phyloP scores from a whole-genome alignment of 1,140 invertebrate species.

The Aphelinus atriplicis region DNA sequence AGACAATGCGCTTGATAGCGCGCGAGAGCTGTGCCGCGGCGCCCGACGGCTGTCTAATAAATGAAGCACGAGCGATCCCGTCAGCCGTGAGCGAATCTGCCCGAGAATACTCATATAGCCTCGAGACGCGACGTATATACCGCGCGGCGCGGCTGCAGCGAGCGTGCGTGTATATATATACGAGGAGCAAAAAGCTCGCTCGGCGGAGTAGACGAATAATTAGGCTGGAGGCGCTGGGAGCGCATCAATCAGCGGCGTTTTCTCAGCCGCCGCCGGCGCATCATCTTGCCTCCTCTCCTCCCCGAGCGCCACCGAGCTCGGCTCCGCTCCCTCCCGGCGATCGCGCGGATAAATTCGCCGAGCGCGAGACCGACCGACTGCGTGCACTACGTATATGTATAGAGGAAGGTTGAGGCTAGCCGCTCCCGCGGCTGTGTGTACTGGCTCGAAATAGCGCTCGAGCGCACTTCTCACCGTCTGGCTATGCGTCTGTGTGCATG shows the following conservation, averaged over 20 bases:
- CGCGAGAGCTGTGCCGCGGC: no score
- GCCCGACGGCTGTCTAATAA: no score
- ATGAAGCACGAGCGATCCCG: no score
- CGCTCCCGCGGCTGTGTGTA: slow-evolving; percentile 28
- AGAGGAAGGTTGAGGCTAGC: slow-evolving; percentile 45
- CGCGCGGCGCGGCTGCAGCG: no score
- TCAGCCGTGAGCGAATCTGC: no score
- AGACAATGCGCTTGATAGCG: no score
- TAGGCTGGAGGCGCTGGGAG: neutral
- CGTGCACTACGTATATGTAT: no score
- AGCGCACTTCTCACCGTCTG: slow-evolving; percentile 56
- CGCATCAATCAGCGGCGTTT: slow-evolving; percentile 15
- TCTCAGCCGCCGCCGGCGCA: neutral
- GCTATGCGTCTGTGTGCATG: slow-evolving; percentile 55
- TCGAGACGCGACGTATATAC: no score
- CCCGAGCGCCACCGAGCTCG: neutral
- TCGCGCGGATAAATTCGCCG: neutral
- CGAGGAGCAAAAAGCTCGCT: no score
- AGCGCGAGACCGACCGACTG: neutral
- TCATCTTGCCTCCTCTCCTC: neutral
- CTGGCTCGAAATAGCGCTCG: slow-evolving; percentile 52
- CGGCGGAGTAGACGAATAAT: slow-evolving; percentile 1
- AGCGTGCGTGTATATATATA: no score
- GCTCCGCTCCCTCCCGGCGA: neutral
- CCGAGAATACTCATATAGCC: no score